Conservation (phyloP, 1,140 invertebrate genomes). For the Teleogryllus occipitalis region DNA sequence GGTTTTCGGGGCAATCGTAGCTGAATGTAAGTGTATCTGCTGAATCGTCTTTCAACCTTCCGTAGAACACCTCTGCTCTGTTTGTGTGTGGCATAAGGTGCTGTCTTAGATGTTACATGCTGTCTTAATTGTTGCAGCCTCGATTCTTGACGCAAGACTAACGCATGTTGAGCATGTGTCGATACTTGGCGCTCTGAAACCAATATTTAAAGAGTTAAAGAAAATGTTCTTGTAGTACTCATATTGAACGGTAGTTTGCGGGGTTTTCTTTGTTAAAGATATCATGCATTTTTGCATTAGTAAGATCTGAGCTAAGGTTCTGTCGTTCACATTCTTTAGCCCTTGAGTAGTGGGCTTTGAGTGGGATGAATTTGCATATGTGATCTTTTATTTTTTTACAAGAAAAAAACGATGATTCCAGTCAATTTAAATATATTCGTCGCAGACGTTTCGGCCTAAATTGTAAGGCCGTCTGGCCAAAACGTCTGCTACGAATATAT, state of each 20-base stretch:
- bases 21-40: conserved; percentile 5
- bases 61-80: conserved; percentile 7
- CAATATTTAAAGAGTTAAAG: neutral
- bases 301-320: neutral
- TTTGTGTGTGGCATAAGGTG: conserved; percentile 6
- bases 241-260: neutral
- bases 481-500: too few relatives aligned
- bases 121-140: neutral
- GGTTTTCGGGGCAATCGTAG: conserved; percentile 8
- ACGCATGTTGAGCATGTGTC: conserved; percentile 11
- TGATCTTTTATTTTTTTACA: neutral
- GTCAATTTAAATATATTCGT: too few relatives aligned
- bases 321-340: neutral
- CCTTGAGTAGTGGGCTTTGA: neutral
- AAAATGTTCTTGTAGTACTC: conserved; percentile 13
- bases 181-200: conserved; percentile 12
- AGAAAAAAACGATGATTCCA: too few relatives aligned
- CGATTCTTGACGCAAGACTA: conserved; percentile 8
- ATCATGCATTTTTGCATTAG: conserved; percentile 8
- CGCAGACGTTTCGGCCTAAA: too few relatives aligned
- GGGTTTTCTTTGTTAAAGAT: conserved; percentile 11
- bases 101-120: neutral
- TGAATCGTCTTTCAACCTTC: conserved; percentile 11
- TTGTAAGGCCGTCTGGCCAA: too few relatives aligned
- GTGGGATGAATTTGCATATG: conserved; percentile 7